Evolutionary conservation across 2,888 invertebrate species (phyloP).

Genomic region (Alloscopus bannaensis): DNA sequence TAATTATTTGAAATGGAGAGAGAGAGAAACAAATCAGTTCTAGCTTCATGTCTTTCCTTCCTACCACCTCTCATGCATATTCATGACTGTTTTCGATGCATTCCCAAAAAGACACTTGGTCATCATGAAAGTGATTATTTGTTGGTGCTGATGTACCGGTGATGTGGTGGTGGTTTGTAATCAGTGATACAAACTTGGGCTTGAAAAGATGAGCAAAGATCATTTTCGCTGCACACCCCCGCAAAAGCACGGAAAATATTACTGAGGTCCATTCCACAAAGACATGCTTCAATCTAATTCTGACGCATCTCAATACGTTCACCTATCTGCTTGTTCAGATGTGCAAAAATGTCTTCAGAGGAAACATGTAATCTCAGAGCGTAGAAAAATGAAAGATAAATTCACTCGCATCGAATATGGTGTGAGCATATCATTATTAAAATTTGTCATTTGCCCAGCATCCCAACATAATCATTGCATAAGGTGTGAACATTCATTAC

Average conservation of each 20-base stretch:
- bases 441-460: slow-evolving; percentile 7
- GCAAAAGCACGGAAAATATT: not conserved
- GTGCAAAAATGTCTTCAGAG: too few species aligned
- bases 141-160: too few species aligned
- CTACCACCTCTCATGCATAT: slow-evolving; percentile 4
- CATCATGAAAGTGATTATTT: too few species aligned
- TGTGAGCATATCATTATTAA: not conserved
- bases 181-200: slow-evolving; percentile 1
- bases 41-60: not conserved
- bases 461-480: not conserved
- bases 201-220: slow-evolving; percentile 10
- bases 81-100: slow-evolving; percentile 2
- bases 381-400: too few species aligned
- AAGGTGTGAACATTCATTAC: slow-evolving; percentile 9
- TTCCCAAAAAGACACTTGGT: not conserved
- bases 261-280: not conserved
- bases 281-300: too few species aligned
- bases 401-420: slow-evolving; percentile 1
- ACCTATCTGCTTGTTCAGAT: too few species aligned
- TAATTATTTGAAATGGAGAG: slow-evolving; percentile 53
- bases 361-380: too few species aligned
- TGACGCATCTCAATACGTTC: too few species aligned
- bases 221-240: slow-evolving; percentile 11
- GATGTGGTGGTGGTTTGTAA: slow-evolving; percentile 9
- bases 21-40: slow-evolving; percentile 2